Evolutionary conservation across 2,888 invertebrate species (phyloP).

Genomic region (Tipula helvola): DNA sequence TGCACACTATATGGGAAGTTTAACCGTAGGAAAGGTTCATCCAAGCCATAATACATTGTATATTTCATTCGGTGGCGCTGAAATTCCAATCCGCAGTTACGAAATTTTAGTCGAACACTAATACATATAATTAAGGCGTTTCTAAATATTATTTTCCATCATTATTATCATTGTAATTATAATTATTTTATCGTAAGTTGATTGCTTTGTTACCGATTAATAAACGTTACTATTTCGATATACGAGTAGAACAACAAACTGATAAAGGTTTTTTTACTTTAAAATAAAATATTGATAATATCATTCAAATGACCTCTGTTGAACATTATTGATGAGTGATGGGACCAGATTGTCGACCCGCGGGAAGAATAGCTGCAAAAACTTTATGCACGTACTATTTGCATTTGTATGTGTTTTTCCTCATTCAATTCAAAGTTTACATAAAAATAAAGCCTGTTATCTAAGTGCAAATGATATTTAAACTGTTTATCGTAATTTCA

Average conservation of each 20-base stretch:
- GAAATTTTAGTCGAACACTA: conserved; percentile 19
- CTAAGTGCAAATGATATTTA: no score
- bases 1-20: conserved; percentile 37
- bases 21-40: conserved; percentile 39
- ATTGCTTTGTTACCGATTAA: background rate
- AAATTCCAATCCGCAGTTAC: conserved; percentile 19
- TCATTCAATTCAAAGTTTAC: no score
- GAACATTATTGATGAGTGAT: no score
- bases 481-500: no score
- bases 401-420: no score
- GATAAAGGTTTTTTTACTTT: no score
- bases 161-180: background rate
- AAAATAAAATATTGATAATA: no score
- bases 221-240: background rate
- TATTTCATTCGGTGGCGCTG: conserved; percentile 30
- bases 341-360: no score
- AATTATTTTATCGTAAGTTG: background rate
- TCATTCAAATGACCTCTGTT: no score
- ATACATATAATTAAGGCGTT: background rate
- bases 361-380: no score
- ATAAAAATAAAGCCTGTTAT: no score
- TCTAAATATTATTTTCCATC: background rate
- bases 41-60: conserved; percentile 32
- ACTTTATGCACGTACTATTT: no score
- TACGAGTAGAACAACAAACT: background rate